Base-by-base conservation (phyloP, 2,113 vertebrate genomes). In the Pelmatolapia mariae region DNA sequence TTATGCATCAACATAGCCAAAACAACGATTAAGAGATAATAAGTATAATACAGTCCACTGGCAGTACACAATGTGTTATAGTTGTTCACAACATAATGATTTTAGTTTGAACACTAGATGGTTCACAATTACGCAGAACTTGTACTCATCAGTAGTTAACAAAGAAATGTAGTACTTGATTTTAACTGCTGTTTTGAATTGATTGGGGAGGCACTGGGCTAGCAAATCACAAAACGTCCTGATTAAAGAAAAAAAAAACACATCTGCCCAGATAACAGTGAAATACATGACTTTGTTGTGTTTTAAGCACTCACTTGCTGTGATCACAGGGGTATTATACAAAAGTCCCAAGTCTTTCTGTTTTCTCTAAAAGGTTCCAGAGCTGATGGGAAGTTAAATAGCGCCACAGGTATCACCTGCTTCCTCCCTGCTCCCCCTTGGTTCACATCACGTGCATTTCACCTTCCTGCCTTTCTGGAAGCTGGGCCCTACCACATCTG, bases 301-400 rank as follows among this genome's bases (percentile, higher is more conserved):
- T 68, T 85, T 89, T 80, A 81, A 76, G 61, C 73, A 78, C 33
- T 80, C 9, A 45, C 10, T 79, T 31, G 82, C 83, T 76, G 76
- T 4, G 6, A 15, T 82, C 81, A 88, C 81, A 71, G 66, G 9
- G 5, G 52, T 82, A 63, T 87, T 53, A 68, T 85, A 57, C 47
- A 82, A 78, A 86, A 59, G 50, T 83, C 40, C 24, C 50, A 12
- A 19, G 16, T 87, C 47, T 47, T 43, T 68, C 43, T 83, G 36
- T 91, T 85, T 88, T 92, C 86, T 50, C 19, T 84, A 47, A 57
- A 82, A 26, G 24, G 56, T 82, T 87, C 56, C 76, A 59, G 76
- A 16, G 59, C 71, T 86, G 50, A 89, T 91, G 68, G 78, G 61
- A 86, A 80, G 73, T 88, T 80, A 52, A 88, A 87, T 90, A 59